phyloP scores from a whole-genome alignment of 2,113 vertebrate genomes.

The Phocoena phocoena region DNA sequence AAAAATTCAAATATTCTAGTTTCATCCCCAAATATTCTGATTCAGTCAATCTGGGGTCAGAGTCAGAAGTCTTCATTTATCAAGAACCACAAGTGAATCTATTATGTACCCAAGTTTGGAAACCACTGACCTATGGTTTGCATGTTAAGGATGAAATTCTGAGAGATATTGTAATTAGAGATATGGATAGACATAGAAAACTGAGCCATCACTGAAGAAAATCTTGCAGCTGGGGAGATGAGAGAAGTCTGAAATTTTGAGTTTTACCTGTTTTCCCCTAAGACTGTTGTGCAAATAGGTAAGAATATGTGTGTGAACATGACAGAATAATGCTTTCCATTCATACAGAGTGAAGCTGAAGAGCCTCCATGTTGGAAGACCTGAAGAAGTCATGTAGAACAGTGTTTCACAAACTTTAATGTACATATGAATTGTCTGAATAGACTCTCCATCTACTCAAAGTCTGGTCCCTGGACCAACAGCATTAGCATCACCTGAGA shows the following conservation, averaged over 20 bases:
- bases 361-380: neutral
- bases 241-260: neutral
- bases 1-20: neutral
- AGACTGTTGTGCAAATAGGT: neutral
- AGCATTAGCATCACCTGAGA: neutral
- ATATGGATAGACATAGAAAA: neutral
- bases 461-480: neutral
- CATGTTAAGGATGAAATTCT: neutral
- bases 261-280: conserved; percentile 1
- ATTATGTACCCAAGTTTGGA: neutral
- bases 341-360: neutral
- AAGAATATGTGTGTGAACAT: neutral
- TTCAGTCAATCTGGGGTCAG: neutral
- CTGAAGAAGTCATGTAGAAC: neutral
- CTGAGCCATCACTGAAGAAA: neutral
- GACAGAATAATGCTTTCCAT: neutral
- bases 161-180: neutral
- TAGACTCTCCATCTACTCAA: neutral
- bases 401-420: neutral
- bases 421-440: neutral
- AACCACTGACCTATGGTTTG: neutral
- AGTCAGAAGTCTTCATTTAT: neutral
- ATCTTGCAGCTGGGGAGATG: neutral
- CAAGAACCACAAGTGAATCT: neutral
- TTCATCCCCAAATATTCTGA: neutral